A percentile compares a stretch with the other conserved stretches of the same genome.
Conservation (phyloP, 2,113 vertebrate species). For the Bubo bubo region DNA sequence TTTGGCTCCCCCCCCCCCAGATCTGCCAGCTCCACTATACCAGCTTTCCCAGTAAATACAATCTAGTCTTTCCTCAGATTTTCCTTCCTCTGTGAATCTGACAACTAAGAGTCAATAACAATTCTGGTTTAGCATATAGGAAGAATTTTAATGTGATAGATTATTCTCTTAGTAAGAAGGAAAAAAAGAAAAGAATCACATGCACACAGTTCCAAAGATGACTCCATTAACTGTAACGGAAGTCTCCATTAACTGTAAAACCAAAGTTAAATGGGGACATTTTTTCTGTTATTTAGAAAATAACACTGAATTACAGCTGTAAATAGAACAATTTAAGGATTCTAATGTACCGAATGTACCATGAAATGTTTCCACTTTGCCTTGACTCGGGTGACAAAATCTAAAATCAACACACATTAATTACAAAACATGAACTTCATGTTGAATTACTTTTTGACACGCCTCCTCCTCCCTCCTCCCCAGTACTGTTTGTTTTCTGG, state of each 20-base stretch:
- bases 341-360: neutral
- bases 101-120: neutral
- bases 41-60: neutral
- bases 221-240: neutral
- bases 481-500: neutral
- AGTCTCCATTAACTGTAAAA: neutral
- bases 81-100: neutral
- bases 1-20: fast-evolving
- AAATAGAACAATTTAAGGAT: neutral
- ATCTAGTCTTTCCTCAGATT: neutral
- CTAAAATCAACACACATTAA: neutral
- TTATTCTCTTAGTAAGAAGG: neutral
- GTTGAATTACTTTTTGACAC: neutral
- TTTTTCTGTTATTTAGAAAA: neutral
- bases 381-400: neutral
- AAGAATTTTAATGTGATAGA: neutral
- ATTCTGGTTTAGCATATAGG: neutral
- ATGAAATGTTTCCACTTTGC: neutral
- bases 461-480: neutral
- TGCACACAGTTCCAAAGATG: neutral
- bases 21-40: neutral
- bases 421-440: neutral
- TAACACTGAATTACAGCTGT: neutral
- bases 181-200: neutral
- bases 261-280: neutral